Evolutionary conservation across 1,140 invertebrate genomes (phyloP).

Genomic region (Brachionus plicatilis): DNA sequence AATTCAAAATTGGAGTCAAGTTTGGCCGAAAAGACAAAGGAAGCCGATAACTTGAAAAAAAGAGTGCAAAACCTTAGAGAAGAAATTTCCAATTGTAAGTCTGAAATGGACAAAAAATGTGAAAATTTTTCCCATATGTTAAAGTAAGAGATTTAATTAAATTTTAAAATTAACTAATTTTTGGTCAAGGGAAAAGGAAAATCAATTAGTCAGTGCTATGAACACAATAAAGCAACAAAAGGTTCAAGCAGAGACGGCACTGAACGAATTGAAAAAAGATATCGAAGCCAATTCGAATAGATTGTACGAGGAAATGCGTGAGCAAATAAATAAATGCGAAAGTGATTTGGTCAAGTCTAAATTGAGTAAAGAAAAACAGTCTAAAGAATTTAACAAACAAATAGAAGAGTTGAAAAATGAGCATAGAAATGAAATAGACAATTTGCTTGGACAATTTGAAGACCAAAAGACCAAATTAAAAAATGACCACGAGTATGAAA

Average conservation of each 20-base stretch:
- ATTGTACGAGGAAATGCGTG: slow-evolving; percentile 54
- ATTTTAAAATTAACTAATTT: not conserved
- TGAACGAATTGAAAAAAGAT: slow-evolving; percentile 53
- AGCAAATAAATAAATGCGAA: slow-evolving; percentile 53
- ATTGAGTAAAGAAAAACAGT: slow-evolving; percentile 46
- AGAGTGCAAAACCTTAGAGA: not conserved
- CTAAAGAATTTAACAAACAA: slow-evolving; percentile 49
- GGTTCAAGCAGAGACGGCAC: slow-evolving; percentile 46
- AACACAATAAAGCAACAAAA: slow-evolving; percentile 38
- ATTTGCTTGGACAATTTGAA: not conserved
- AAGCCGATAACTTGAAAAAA: not conserved
- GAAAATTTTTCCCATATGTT: not conserved
- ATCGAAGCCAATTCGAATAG: slow-evolving; percentile 51
- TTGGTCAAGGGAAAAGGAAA: slow-evolving; percentile 50
- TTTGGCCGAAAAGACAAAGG: not conserved
- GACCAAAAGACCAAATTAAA: not conserved
- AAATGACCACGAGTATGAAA: slow-evolving; percentile 2
- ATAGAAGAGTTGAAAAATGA: slow-evolving; percentile 47
- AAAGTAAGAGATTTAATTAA: not conserved
- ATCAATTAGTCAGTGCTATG: not conserved
- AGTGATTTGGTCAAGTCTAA: slow-evolving; percentile 51
- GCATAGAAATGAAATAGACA: slow-evolving; percentile 48
- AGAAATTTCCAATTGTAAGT: not conserved
- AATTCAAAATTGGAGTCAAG: slow-evolving; percentile 3
- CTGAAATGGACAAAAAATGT: slow-evolving; percentile 4